Evolutionary conservation across 2,113 vertebrate genomes (phyloP), one percentile per base, ranked within the genome.

Genomic region (Morone chrysops): DNA sequence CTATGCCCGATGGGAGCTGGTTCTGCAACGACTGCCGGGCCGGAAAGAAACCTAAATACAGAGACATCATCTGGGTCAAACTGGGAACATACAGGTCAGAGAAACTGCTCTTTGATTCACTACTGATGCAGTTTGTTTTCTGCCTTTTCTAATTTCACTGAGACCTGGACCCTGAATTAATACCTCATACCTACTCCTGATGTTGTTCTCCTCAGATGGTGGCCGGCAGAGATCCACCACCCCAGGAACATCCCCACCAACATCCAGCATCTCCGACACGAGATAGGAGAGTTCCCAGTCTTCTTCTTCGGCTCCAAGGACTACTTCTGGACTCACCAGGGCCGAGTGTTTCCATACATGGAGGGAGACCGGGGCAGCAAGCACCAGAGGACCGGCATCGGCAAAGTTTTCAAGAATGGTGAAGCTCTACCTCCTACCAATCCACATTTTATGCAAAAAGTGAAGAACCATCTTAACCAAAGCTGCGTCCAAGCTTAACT

Each of bases 281-380:
- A 97, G 94, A 96, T 98, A 4, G 99, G 99, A 89, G 98, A 99
- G 95, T 99, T 99, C 89, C 99, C 99, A 0, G 98, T 99, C 73
- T 99, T 97, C 95, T 99, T 99, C 95, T 99, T 99, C 83, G 99
- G 99, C 82, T 99, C 99, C 81, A 99, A 97, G 92, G 99, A 99
- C 95, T 99, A 98, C 92, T 99, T 98, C 90, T 99, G 98, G 98
- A 99, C 98, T 0, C 97, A 99, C 90, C 99, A 99, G 94, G 99
- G 97, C 2, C 95, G 99, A 45, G 98, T 99, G 59, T 99, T 99
- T 91, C 98, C 98, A 4, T 99, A 99, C 88, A 97, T 99, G 97
- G 98, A 99, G 92, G 98, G 98, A 62, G 98, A 99, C 94, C 86
- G 97, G 54, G 98, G 98, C 72, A 98, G 96, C 94, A 97, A 96